Conservation (phyloP, 2,113 vertebrate species). For the Gadus macrocephalus region DNA sequence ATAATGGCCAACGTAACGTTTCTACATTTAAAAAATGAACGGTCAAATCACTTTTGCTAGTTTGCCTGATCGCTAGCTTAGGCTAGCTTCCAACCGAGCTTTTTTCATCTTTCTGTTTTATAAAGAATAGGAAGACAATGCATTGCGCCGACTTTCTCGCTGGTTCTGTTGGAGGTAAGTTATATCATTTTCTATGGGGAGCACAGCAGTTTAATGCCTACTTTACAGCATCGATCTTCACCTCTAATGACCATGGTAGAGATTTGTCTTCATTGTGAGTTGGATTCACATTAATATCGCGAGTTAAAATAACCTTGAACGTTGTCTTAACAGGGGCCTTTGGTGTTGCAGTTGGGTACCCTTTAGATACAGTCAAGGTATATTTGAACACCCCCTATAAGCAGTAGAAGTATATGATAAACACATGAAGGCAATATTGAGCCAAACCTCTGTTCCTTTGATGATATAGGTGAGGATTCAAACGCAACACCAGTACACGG, state of each 20-base stretch:
- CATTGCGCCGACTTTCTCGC: slow-evolving; percentile 81
- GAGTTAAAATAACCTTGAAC: background rate
- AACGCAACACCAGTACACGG: slow-evolving; percentile 69
- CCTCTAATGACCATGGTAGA: background rate
- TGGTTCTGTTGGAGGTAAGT: slow-evolving; percentile 83
- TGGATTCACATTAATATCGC: background rate
- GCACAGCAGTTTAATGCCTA: too few species aligned
- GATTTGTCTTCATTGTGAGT: background rate
- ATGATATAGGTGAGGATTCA: slow-evolving; percentile 79
- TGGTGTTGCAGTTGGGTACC: slow-evolving; percentile 81
- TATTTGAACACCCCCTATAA: background rate
- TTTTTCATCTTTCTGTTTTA: background rate
- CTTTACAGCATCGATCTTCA: too few species aligned
- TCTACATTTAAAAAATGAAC: too few species aligned
- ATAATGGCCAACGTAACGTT: too few species aligned
- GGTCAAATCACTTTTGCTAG: too few species aligned
- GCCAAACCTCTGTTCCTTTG: background rate
- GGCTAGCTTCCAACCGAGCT: too few species aligned
- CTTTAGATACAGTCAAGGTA: slow-evolving; percentile 87
- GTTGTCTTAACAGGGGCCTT: slow-evolving; percentile 70
- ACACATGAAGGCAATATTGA: too few species aligned
- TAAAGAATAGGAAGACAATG: slow-evolving; percentile 25
- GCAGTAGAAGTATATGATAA: too few species aligned
- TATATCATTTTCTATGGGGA: too few species aligned
- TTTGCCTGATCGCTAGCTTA: too few species aligned